Percentiles rank a stretch among this genome's conserved stretches.
Evolutionary conservation across 2,113 vertebrate genomes (phyloP).

Genomic region (Pterophyllum scalare): DNA sequence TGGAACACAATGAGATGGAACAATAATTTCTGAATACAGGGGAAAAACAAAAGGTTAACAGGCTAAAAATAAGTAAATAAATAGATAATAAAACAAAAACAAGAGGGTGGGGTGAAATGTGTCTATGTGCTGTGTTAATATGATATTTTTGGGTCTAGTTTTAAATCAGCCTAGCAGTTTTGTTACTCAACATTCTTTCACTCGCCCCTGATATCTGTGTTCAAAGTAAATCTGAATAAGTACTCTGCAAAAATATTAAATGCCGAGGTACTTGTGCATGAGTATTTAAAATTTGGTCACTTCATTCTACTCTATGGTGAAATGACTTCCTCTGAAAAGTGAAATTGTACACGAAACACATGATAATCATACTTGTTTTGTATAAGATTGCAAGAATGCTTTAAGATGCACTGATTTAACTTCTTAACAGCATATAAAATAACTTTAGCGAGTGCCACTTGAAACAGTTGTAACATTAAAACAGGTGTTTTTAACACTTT

Average conservation of each 20-base stretch:
- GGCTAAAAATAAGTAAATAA: conserved; percentile 2
- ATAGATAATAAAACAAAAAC: neutral
- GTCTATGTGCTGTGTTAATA: neutral
- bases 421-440: neutral
- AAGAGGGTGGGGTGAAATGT: neutral
- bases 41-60: conserved; percentile 38
- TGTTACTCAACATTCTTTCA: conserved; percentile 4
- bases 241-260: too few relatives aligned
- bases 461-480: neutral
- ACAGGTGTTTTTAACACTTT: neutral
- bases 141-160: conserved; percentile 3
- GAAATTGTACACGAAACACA: neutral
- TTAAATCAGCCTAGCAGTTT: neutral
- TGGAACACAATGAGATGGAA: conserved; percentile 67
- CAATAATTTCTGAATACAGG: conserved; percentile 34
- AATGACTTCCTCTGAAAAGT: neutral
- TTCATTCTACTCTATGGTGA: neutral
- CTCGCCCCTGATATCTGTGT: neutral
- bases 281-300: neutral
- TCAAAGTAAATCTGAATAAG: neutral
- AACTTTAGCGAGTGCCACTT: neutral
- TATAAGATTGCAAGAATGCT: neutral
- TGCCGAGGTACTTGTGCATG: neutral
- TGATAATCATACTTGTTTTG: neutral
- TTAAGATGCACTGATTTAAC: neutral